Percentiles rank a stretch among this genome's conserved stretches.
These are phyloP conservation scores for Tichodroma muraria DNA, from an alignment of 2,113 vertebrate species.

Conservation along the genomic window DNA sequence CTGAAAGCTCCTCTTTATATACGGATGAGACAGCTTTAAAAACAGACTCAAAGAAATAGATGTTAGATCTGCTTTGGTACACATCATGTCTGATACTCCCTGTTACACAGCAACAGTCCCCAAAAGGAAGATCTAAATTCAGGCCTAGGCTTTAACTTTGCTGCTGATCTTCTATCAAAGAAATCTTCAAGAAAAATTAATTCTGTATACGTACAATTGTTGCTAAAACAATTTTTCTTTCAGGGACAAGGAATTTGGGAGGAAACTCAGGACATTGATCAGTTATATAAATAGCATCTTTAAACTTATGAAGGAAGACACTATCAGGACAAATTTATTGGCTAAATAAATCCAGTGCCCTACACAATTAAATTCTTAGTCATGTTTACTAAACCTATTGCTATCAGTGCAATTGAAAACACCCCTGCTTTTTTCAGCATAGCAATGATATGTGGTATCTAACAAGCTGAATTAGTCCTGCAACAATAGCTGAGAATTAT, in stretches of 20 bases:
- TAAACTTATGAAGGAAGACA: not conserved
- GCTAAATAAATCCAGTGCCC: not conserved
- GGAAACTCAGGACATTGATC: not conserved
- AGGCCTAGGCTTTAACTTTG: not conserved
- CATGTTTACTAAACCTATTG: not conserved
- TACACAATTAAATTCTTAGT: not conserved
- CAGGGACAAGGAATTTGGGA: not conserved
- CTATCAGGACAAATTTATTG: not conserved
- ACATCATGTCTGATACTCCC: not conserved
- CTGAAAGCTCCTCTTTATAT: not conserved
- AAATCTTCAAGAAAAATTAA: not conserved
- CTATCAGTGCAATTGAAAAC: not conserved
- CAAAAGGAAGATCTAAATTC: not conserved
- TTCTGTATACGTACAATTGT: not conserved
- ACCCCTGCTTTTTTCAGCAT: not conserved
- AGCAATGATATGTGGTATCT: not conserved
- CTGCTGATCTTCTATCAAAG: not conserved
- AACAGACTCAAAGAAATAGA: not conserved
- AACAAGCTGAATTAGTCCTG: conserved; percentile 4
- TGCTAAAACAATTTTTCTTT: not conserved
- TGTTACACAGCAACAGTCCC: not conserved
- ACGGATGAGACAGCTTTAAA: not conserved
- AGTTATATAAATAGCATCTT: not conserved
- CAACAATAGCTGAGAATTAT: not conserved
- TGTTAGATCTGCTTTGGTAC: not conserved